These are phyloP conservation scores for Drosophila virilis DNA, from an alignment of 1,140 invertebrate genomes.

Conservation along the genomic window DNA sequence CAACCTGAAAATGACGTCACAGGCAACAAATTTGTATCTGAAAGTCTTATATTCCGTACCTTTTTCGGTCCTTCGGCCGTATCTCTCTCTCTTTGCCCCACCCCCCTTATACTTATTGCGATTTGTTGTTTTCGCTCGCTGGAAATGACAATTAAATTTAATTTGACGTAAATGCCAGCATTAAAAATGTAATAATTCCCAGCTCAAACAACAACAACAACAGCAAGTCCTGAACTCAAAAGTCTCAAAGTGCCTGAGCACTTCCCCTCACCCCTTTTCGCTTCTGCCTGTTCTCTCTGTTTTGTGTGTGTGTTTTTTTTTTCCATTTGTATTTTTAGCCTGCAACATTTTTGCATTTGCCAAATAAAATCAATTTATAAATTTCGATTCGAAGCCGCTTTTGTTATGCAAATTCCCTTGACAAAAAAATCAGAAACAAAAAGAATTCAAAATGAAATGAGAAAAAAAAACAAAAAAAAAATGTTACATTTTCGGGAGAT, in stretches of 20 bases:
- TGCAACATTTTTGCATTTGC: slow-evolving; percentile 41
- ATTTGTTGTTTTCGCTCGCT: slow-evolving; percentile 12
- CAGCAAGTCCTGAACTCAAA: background rate
- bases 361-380: slow-evolving; percentile 73
- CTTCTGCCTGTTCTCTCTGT: slow-evolving; percentile 1
- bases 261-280: slow-evolving; percentile 2
- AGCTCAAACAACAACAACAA: slow-evolving; percentile 1
- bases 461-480: slow-evolving; percentile 17
- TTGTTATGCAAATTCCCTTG: slow-evolving; percentile 62
- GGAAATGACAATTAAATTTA: slow-evolving; percentile 76
- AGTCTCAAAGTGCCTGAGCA: background rate
- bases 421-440: background rate
- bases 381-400: slow-evolving; percentile 58
- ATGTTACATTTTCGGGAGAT: slow-evolving; percentile 58
- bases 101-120: slow-evolving; percentile 41
- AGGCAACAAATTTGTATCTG: background rate
- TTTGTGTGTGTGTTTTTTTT: too few relatives aligned
- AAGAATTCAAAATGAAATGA: background rate
- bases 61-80: slow-evolving; percentile 1
- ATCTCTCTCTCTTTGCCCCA: slow-evolving; percentile 42
- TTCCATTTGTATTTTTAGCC: slow-evolving; percentile 55
- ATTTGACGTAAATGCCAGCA: slow-evolving; percentile 78
- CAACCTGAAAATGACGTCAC: slow-evolving; percentile 44
- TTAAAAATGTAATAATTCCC: slow-evolving; percentile 77
- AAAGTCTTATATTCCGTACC: slow-evolving; percentile 3